Percentiles rank a stretch among this genome's conserved stretches.
These are phyloP conservation scores for Pristionchus mayeri DNA, from an alignment of 2,888 invertebrate species.

Conservation along the genomic window DNA sequence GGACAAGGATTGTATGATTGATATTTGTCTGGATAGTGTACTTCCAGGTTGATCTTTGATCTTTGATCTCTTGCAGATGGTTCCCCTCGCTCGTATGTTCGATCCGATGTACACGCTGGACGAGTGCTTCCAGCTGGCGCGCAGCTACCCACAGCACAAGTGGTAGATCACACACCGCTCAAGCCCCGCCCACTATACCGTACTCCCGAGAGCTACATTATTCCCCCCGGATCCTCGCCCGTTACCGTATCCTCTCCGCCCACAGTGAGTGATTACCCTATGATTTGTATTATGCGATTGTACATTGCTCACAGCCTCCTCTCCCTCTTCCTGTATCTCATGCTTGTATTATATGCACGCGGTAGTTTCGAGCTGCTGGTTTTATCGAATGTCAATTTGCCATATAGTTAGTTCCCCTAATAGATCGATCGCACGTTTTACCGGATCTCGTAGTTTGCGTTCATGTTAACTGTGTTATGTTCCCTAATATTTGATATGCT, in stretches of 20 bases:
- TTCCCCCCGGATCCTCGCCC: not conserved
- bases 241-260: not conserved
- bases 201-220: not conserved
- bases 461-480: constrained; percentile 1
- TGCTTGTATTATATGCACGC: not conserved
- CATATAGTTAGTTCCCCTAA: not conserved
- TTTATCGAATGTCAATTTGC: constrained; percentile 12
- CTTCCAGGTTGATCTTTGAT: not conserved
- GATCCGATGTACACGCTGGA: constrained; percentile 35
- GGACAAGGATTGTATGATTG: no score
- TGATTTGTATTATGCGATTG: no score
- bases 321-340: constrained; percentile 25
- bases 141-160: constrained; percentile 30
- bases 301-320: no score
- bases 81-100: not conserved
- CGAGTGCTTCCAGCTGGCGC: constrained; percentile 36
- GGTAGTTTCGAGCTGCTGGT: constrained; percentile 29
- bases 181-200: not conserved
- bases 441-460: not conserved
- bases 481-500: constrained; percentile 36
- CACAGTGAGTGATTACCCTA: not conserved
- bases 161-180: not conserved
- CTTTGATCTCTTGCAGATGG: not conserved
- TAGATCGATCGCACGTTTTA: constrained; percentile 17
- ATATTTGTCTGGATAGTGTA: not conserved